Conservation (phyloP, 2,888 invertebrate genomes). For the Troides oblongomaculatus region DNA sequence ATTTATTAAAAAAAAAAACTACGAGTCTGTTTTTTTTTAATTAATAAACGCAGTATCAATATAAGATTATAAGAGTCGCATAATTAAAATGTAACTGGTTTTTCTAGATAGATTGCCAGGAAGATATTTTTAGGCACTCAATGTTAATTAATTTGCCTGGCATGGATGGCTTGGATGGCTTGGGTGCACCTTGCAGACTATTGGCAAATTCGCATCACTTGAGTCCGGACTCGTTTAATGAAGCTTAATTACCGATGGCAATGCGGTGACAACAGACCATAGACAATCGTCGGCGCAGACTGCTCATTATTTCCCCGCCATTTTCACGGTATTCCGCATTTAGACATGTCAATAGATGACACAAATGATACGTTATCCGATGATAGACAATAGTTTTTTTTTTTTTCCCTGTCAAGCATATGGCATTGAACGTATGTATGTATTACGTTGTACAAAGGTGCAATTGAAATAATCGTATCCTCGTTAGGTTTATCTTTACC, state of each 20-base stretch:
- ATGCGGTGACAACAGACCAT: constrained; percentile 33
- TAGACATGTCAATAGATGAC: constrained; percentile 20
- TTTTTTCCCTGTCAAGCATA: not conserved
- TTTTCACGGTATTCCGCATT: constrained; percentile 19
- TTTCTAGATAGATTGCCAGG: not conserved
- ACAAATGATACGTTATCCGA: constrained; percentile 10
- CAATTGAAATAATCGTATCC: not conserved
- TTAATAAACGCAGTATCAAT: not conserved
- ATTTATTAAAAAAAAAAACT: too few relatives aligned
- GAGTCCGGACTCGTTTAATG: constrained; percentile 45
- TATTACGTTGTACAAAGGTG: not conserved
- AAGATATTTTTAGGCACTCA: not conserved
- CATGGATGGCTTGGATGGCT: not conserved
- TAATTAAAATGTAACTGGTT: not conserved
- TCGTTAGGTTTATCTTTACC: not conserved
- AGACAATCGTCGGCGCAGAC: constrained; percentile 37
- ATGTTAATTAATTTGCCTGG: not conserved
- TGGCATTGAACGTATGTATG: not conserved
- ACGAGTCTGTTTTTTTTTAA: not conserved
- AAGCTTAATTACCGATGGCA: constrained; percentile 36
- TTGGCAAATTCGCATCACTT: constrained; percentile 29
- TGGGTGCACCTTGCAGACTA: constrained; percentile 20
- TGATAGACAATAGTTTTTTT: not conserved
- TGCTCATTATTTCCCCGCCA: constrained; percentile 37
- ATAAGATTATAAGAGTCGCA: not conserved